Base-by-base conservation (phyloP, 2,113 vertebrate species). In the Python bivittatus region DNA sequence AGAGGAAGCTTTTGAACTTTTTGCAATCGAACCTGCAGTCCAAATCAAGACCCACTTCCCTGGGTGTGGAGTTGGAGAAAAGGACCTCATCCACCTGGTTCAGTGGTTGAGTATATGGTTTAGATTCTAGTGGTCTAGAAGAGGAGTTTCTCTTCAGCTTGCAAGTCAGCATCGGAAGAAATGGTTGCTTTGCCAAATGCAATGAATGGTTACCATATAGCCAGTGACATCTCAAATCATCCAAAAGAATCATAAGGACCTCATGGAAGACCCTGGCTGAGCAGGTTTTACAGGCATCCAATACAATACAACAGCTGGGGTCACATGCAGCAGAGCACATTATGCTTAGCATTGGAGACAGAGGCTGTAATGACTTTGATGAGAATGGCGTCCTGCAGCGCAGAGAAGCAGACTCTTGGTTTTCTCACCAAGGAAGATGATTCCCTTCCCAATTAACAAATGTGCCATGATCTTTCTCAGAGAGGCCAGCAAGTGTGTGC, bases 351-450 rank as follows among this genome's bases (percentile, higher is more conserved):
- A n/a, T 12, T 0, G 64, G 33, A 17, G 13, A 33, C 12, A 33
- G 64, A 72, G 33, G 13, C 12, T 53, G 12, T 3, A 29, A 5
- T 53, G 42, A 23, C 48, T 29, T 27, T 12, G 12, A 15, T 53
- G 84, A 86, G 84, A 12, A 53, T 4, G 27, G 53, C 25, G 11
- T 86, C 12, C 10, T 86, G 84, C 25, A 48, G 11, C 5, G 83
- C 8, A 44, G 22, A 44, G 42, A 20, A 42, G 7, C 42, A 86
- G 27, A 15, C 4, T 85, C 9, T 13, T 52, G n/a, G 0, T 84
- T 0, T 0, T 68, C 13, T 98, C 95, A 97, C 96, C 96, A 97
- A n/a, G 95, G 88, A 13, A 97, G 0, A 0, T 60, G 52, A 7
- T 96, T 96, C 84, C 90, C 90, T 22, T 91, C 90, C 90, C 83